These are phyloP conservation scores for Leptopilina clavipes DNA, from an alignment of 1,140 invertebrate species.

Conservation along the genomic window DNA sequence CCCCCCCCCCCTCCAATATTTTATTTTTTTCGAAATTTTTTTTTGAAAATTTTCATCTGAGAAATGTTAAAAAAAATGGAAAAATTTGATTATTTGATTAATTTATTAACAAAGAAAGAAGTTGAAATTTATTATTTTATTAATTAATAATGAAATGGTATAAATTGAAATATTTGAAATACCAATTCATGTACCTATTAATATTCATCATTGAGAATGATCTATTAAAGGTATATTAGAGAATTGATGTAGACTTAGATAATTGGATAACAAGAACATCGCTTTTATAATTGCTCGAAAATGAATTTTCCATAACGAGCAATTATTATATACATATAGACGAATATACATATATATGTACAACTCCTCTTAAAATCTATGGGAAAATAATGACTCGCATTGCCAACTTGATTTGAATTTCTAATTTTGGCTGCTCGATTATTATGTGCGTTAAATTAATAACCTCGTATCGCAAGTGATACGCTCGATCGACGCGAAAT, in stretches of 20 bases:
- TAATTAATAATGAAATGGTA: too few relatives aligned
- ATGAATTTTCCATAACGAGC: conserved; percentile 13
- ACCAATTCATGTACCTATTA: neutral
- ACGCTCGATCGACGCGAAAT: conserved; percentile 25
- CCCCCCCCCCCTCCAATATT: too few relatives aligned
- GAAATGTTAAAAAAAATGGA: too few relatives aligned
- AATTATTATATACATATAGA: conserved; percentile 6
- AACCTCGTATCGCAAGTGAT: conserved; percentile 28
- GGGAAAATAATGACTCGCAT: conserved; percentile 3
- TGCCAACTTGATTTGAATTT: conserved; percentile 13
- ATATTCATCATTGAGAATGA: neutral
- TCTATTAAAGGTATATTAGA: neutral
- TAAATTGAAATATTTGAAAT: too few relatives aligned
- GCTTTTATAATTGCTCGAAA: conserved; percentile 3
- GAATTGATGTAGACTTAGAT: neutral
- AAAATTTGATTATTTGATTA: too few relatives aligned
- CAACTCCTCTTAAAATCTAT: neutral
- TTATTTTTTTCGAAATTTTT: too few relatives aligned
- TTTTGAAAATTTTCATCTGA: too few relatives aligned
- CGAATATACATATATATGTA: too few relatives aligned
- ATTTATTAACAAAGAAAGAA: too few relatives aligned
- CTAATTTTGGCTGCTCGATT: conserved; percentile 25
- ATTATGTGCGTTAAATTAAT: conserved; percentile 34
- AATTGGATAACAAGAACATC: conserved; percentile 11
- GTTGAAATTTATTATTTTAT: too few relatives aligned